These are phyloP conservation scores for Trimorus sp. DNA, from an alignment of 2,888 invertebrate species.

Conservation along the genomic window DNA sequence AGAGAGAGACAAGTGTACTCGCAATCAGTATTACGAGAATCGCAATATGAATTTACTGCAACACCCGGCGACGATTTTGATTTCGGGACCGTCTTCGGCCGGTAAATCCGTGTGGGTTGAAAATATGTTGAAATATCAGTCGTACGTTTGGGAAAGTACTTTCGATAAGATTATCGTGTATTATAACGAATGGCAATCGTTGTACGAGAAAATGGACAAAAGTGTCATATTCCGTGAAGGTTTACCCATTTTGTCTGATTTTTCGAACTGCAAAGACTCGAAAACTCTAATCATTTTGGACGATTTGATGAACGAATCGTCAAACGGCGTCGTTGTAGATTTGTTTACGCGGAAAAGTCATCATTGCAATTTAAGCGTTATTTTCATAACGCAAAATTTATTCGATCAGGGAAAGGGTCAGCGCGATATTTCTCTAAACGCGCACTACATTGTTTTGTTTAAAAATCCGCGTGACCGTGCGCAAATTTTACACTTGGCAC, in stretches of 20 bases:
- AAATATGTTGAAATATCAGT: background rate
- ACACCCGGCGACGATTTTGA: background rate
- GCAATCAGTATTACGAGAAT: no score
- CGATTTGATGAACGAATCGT: constrained; percentile 37
- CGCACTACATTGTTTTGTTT: background rate
- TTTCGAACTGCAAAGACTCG: constrained; percentile 26
- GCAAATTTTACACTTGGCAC: background rate
- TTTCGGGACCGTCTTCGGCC: background rate
- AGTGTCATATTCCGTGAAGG: constrained; percentile 24
- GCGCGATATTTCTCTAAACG: background rate
- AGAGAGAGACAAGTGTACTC: no score
- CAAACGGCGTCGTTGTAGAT: constrained; percentile 46
- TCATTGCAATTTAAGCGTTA: constrained; percentile 50
- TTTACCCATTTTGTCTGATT: constrained; percentile 33
- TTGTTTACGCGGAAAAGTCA: constrained; percentile 67
- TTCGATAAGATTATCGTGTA: constrained; percentile 58
- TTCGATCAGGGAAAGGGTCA: background rate
- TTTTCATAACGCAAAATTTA: constrained; percentile 13
- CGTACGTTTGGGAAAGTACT: constrained; percentile 4
- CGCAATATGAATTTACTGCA: background rate
- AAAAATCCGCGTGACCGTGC: background rate
- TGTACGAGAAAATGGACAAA: constrained; percentile 22
- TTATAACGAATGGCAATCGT: constrained; percentile 54
- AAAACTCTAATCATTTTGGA: constrained; percentile 42
- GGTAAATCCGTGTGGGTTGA: background rate